Percentiles rank a stretch among this genome's conserved stretches.
phyloP scores from a whole-genome alignment of 2,888 invertebrate species.

The Nemotelus nigrinus region DNA sequence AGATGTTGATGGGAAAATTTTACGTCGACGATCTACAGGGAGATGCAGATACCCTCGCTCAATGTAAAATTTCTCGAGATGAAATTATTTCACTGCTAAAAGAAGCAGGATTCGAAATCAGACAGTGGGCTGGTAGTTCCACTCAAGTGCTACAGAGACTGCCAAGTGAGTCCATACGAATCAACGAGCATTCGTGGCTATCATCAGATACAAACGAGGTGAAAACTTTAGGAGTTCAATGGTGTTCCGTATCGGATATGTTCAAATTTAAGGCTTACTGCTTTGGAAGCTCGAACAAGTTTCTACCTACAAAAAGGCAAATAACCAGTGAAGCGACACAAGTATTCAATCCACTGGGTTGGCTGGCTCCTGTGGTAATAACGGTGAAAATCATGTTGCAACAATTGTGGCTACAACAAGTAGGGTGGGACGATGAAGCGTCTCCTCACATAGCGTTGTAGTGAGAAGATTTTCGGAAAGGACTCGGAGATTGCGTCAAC shows the following conservation, averaged over 20 bases:
- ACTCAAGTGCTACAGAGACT: too few species aligned
- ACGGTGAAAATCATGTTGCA: neutral
- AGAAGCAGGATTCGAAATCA: too few species aligned
- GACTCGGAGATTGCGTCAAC: neutral
- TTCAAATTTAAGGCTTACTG: neutral
- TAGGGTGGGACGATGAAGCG: slow-evolving; percentile 9
- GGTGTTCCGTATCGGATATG: neutral
- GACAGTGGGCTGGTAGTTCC: too few species aligned
- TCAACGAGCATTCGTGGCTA: too few species aligned
- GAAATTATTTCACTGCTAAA: too few species aligned
- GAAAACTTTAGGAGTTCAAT: slow-evolving; percentile 11
- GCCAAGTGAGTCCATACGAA: too few species aligned
- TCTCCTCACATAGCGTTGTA: neutral
- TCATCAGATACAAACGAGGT: too few species aligned
- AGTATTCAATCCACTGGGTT: slow-evolving; percentile 3
- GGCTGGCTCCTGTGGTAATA: neutral
- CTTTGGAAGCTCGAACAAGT: neutral
- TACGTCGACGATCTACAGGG: too few species aligned
- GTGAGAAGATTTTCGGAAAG: neutral
- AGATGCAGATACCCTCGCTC: too few species aligned
- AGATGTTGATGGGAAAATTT: too few species aligned
- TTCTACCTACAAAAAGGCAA: neutral
- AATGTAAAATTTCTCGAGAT: too few species aligned
- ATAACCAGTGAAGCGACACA: neutral
- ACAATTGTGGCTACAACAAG: neutral